Conservation (phyloP, 2,888 invertebrate genomes). For the Patella pellucida region DNA sequence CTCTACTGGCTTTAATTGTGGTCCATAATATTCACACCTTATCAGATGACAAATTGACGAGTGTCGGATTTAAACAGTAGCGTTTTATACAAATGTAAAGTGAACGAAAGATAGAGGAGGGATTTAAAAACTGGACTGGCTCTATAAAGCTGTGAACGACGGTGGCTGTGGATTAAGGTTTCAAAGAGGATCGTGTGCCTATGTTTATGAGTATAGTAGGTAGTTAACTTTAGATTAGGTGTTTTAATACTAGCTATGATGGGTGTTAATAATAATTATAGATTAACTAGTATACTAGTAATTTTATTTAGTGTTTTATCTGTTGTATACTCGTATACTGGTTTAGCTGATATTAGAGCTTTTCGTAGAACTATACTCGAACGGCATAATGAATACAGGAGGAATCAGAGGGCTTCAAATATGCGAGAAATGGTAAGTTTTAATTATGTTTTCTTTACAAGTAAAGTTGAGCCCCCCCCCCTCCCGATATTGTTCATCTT, state of each 20-base stretch:
- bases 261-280: background rate
- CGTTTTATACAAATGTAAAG: constrained; percentile 3
- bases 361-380: constrained; percentile 22
- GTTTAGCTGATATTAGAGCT: background rate
- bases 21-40: constrained; percentile 1
- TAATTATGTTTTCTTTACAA: no score
- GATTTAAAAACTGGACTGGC: background rate
- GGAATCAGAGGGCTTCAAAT: constrained; percentile 43
- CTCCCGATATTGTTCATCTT: no score
- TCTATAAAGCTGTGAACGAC: no score
- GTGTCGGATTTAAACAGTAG: constrained; percentile 3
- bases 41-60: constrained; percentile 7
- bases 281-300: background rate
- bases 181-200: background rate
- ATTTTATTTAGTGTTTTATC: background rate
- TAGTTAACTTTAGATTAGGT: background rate
- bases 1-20: no score
- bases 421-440: constrained; percentile 46
- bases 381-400: constrained; percentile 48
- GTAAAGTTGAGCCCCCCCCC: no score
- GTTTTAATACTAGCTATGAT: background rate
- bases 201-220: background rate
- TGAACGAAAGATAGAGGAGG: background rate
- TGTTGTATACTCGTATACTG: background rate
- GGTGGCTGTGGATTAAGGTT: background rate